Percentiles rank a stretch among this genome's conserved stretches.
Evolutionary conservation across 2,113 vertebrate species (phyloP).

Genomic region (Nesoenas mayeri): DNA sequence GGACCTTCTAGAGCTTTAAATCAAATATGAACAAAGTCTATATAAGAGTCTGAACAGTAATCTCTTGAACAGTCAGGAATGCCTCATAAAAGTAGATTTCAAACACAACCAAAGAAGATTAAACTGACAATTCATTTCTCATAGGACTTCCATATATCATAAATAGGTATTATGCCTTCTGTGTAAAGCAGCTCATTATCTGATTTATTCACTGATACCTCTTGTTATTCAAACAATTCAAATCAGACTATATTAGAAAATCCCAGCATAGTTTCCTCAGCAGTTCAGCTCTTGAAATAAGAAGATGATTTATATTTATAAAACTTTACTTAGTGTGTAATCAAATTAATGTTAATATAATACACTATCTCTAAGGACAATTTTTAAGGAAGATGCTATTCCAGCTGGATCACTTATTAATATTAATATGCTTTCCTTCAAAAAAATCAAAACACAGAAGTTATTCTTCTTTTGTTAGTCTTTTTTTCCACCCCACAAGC

Average conservation of each 20-base stretch:
- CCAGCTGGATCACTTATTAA: constrained; percentile 19
- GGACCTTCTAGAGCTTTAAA: neutral
- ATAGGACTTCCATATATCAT: constrained; percentile 1
- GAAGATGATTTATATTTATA: constrained; percentile 13
- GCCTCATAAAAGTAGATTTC: constrained; percentile 22
- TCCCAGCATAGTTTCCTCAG: neutral
- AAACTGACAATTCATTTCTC: constrained; percentile 15
- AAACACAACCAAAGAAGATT: constrained; percentile 49
- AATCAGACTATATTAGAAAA: constrained; percentile 5
- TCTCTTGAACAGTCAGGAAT: neutral
- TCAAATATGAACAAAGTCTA: neutral
- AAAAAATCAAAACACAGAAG: neutral
- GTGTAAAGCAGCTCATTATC: constrained; percentile 39
- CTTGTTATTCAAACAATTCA: constrained; percentile 35
- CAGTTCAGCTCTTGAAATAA: neutral
- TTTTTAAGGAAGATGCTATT: constrained; percentile 6
- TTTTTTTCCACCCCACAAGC: neutral
- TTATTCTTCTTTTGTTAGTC: neutral
- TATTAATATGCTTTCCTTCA: constrained; percentile 7
- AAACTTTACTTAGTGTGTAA: neutral
- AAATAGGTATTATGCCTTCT: constrained; percentile 25
- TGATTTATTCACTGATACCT: constrained; percentile 28
- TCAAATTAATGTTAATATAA: neutral
- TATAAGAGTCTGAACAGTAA: neutral
- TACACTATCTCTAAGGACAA: neutral